Base-by-base conservation (phyloP, 2,888 invertebrate genomes). In the Eupeodes luniger region DNA sequence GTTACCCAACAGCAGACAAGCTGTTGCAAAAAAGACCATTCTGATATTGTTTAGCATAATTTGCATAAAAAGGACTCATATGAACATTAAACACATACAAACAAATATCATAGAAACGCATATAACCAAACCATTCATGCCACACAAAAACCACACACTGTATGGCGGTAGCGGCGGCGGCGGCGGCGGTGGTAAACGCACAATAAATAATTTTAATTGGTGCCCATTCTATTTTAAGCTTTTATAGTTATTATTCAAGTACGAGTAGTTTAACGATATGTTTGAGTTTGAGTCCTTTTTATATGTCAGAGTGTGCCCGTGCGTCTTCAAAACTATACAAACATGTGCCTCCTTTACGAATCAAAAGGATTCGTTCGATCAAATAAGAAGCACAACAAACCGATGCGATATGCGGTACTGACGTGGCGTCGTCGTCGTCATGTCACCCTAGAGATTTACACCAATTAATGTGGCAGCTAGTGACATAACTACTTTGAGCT, bases 401-500 rank as follows among this genome's bases (percentile, higher is more conserved):
- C 4, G 70, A 79, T 67, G 51, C 12, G 36, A 53, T 27, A 53
- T 36, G 51, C 12, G 36, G 36, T 27, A 53, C 16, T 40, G 40
- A 40, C 40, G 4, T 40, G 40, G 40, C 40, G 9, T 40, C 7
- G 4, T 7, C 6, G 36, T 5, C 36, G 5, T 82, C 81, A 83
- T 77, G 85, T 89, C 90, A 89, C 91, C 90, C 91, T 88, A 89
- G 91, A 90, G 91, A 91, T 90, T 88, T 90, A 90, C 91, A 90
- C 92, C 92, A 92, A 92, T 92, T 92, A 92, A 91, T 91, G 66
- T 49, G n/a, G 59, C 86, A 79, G 40, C 78, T 74, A 86, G 85
- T 81, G 78, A 64, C 82, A 79, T 79, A 78, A 82, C 78, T 82
- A 78, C 78, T 78, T 75, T 78, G 74, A 74, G 81, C 57, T 70